A percentile compares a stretch with the other conserved stretches of the same genome.
These are phyloP conservation scores for Alexandromys fortis DNA, from an alignment of 2,113 vertebrate species.

Conservation along the genomic window DNA sequence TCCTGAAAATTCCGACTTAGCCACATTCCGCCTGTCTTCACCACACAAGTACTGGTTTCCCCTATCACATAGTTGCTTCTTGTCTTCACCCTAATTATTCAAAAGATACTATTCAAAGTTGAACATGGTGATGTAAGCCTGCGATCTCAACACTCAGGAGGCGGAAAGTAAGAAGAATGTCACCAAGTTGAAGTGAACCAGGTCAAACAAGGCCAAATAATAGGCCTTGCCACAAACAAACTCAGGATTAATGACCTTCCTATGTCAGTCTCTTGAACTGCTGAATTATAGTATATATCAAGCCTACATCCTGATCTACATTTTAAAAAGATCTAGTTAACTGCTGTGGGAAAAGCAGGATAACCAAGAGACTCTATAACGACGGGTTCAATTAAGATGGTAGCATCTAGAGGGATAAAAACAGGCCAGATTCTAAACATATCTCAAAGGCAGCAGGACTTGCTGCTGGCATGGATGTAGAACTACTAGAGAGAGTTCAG, in stretches of 20 bases:
- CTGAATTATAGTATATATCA: background rate
- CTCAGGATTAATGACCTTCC: background rate
- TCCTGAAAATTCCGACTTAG: background rate
- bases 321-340: conserved; percentile 17
- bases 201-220: background rate
- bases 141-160: background rate
- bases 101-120: background rate
- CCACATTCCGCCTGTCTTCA: background rate
- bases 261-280: background rate
- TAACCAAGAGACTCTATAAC: background rate
- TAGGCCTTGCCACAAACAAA: background rate
- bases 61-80: conserved; percentile 31
- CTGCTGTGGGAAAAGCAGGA: background rate
- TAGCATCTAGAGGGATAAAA: background rate
- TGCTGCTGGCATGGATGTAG: background rate
- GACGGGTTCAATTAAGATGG: background rate
- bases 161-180: background rate
- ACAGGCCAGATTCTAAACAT: background rate
- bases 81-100: background rate
- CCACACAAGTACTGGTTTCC: background rate
- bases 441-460: conserved; percentile 13
- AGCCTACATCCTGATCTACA: background rate
- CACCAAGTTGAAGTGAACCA: background rate
- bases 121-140: background rate
- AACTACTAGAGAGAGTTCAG: background rate